These are phyloP conservation scores for Zaprionus capensis DNA, from an alignment of 1,140 invertebrate species.

Conservation along the genomic window DNA sequence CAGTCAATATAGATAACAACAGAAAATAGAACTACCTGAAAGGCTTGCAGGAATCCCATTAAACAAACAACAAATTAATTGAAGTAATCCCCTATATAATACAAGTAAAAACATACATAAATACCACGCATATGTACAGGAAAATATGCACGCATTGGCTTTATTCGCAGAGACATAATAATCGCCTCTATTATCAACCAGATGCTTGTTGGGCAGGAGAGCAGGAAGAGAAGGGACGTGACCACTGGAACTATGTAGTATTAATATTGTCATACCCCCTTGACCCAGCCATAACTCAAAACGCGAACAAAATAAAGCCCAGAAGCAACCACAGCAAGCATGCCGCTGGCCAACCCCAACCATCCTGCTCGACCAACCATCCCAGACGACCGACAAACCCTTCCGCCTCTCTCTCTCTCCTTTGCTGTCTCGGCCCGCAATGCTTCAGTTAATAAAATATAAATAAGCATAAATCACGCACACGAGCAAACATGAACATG, in stretches of 20 bases:
- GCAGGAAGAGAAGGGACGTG: neutral
- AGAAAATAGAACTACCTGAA: neutral
- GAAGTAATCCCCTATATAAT: neutral
- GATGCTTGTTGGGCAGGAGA: neutral
- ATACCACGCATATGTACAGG: neutral
- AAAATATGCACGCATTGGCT: conserved; percentile 2
- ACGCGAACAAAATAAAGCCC: conserved; percentile 13
- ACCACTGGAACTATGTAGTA: conserved; percentile 23
- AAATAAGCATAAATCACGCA: conserved; percentile 82
- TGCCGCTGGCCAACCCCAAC: neutral
- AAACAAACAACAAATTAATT: neutral
- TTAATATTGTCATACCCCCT: conserved; percentile 29
- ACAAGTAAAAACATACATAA: neutral
- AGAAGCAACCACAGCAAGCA: neutral
- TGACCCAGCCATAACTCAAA: conserved; percentile 44
- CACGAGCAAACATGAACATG: conserved; percentile 62
- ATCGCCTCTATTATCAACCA: neutral
- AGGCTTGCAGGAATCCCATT: neutral
- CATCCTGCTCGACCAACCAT: neutral
- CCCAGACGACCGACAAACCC: neutral
- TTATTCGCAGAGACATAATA: conserved; percentile 16
- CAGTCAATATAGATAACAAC: too few species aligned
- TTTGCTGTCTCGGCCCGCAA: conserved; percentile 13
- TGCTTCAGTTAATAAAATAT: conserved; percentile 75
- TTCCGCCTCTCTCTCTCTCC: neutral